phyloP scores from a whole-genome alignment of 1,140 invertebrate genomes.

The Euglossa dilemma region DNA sequence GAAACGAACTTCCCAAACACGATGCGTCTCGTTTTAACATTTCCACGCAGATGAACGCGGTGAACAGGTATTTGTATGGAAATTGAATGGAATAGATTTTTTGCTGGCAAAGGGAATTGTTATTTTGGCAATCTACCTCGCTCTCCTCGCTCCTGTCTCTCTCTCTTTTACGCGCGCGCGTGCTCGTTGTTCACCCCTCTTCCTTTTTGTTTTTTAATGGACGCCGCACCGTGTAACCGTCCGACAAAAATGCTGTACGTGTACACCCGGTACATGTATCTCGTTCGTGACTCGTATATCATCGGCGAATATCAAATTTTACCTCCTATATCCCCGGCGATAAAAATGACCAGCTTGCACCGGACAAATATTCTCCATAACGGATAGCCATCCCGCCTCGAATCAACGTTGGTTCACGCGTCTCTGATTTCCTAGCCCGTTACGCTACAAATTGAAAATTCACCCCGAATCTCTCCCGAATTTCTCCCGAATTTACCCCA shows the following conservation, averaged over 20 bases:
- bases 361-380: neutral
- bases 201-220: slow-evolving; percentile 5
- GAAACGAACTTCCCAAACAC: slow-evolving; percentile 3
- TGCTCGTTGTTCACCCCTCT: neutral
- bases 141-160: neutral
- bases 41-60: neutral
- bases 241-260: neutral
- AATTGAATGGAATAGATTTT: slow-evolving; percentile 28
- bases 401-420: no score
- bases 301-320: slow-evolving; percentile 3
- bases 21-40: slow-evolving; percentile 6
- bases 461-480: no score
- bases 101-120: slow-evolving; percentile 12
- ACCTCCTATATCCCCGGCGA: neutral
- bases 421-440: no score
- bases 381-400: neutral
- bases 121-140: neutral
- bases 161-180: no score
- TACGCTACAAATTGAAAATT: no score
- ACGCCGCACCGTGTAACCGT: neutral
- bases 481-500: no score
- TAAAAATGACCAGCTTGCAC: neutral
- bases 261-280: neutral
- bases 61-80: slow-evolving; percentile 2
- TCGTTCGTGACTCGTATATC: slow-evolving; percentile 16